A percentile compares a stretch with the other conserved stretches of the same genome.
phyloP scores from a whole-genome alignment of 2,888 invertebrate species.

The Tetranychus truncatus region DNA sequence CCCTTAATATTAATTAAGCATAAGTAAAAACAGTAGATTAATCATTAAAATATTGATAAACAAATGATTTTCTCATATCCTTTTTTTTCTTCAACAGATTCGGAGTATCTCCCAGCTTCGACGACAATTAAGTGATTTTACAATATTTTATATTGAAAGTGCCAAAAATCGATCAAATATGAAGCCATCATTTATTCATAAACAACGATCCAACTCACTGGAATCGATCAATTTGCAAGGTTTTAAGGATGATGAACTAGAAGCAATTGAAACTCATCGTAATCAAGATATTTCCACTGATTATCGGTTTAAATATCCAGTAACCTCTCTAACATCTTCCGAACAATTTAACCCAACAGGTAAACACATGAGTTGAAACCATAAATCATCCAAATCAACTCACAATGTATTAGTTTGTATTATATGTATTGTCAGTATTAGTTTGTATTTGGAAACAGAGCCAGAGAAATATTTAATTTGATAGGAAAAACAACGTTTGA shows the following conservation, averaged over 20 bases:
- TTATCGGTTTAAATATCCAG: neutral
- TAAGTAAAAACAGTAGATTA: no score
- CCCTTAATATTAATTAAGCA: no score
- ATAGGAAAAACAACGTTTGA: no score
- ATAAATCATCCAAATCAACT: neutral
- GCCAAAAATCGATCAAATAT: neutral
- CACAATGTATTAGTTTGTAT: neutral
- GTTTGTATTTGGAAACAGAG: neutral
- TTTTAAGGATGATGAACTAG: neutral
- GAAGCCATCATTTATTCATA: neutral
- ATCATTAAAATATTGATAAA: no score
- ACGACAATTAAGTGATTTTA: constrained; percentile 75
- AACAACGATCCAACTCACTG: neutral
- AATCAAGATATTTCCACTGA: neutral
- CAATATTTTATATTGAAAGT: constrained; percentile 62
- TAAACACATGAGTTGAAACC: neutral
- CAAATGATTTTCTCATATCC: neutral
- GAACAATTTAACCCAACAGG: neutral
- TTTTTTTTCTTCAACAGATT: constrained; percentile 41
- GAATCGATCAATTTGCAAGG: neutral
- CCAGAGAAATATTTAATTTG: no score
- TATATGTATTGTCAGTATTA: no score
- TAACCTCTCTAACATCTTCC: neutral
- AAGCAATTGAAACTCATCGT: neutral
- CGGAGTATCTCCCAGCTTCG: constrained; percentile 79